Evolutionary conservation across 2,888 invertebrate genomes (phyloP).

Genomic region (Amiota communis): DNA sequence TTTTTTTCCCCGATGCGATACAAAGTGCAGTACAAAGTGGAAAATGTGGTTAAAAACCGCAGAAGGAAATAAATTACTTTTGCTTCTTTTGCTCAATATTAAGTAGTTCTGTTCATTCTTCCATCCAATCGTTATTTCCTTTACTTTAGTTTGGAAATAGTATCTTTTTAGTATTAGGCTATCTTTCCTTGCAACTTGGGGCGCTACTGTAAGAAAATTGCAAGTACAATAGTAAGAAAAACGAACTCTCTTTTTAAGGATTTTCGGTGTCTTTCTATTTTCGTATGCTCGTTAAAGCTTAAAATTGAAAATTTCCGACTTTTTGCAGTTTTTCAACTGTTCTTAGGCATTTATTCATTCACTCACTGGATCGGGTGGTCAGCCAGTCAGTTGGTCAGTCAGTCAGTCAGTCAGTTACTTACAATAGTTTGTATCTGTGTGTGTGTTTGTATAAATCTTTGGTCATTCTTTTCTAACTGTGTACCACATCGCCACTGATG

Average conservation of each 20-base stretch:
- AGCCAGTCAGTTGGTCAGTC: neutral
- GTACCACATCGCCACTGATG: conserved; percentile 6
- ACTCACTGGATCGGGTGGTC: neutral
- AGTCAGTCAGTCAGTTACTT: neutral
- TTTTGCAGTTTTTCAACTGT: conserved; percentile 24
- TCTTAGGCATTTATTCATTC: conserved; percentile 4
- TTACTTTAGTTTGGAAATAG: neutral
- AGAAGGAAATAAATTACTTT: conserved; percentile 66
- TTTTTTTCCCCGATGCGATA: conserved; percentile 51
- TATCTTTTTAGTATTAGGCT: neutral
- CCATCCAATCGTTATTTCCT: neutral
- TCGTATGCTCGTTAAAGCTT: conserved; percentile 54
- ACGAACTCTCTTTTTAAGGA: conserved; percentile 5
- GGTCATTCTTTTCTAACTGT: conserved; percentile 4
- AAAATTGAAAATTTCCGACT: conserved; percentile 65
- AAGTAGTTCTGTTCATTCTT: neutral
- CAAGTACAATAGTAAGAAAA: conserved; percentile 8
- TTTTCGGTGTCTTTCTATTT: conserved; percentile 19
- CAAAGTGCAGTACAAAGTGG: conserved; percentile 58
- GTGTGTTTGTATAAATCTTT: neutral
- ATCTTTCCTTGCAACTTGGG: neutral
- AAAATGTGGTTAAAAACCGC: conserved; percentile 67
- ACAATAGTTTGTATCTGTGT: neutral
- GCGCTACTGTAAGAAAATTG: conserved; percentile 6
- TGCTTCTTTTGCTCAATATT: conserved; percentile 57